Evolutionary conservation across 2,797 vertebrate species (phyloP), one percentile per base, ranked within the genome.

Genomic region (Girardinus metallicus): DNA sequence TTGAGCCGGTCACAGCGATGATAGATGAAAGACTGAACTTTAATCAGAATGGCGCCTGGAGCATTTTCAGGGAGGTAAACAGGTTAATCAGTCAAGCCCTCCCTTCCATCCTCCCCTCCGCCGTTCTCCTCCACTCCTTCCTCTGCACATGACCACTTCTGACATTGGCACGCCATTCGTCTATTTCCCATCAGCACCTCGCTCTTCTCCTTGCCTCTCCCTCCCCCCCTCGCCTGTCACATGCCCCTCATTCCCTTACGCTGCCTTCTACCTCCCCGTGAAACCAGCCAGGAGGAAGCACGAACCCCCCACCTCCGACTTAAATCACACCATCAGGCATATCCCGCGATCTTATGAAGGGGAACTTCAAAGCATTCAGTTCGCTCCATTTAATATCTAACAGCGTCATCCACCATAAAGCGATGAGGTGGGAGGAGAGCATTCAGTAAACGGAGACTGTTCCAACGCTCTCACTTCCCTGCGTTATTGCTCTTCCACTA

Each of bases 81-180:
- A 95, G 95, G 94, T 95, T 96, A 96, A 96, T 96, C 95, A 95
- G 94, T 95, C 95, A 95, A 91, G 87, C 86, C 87, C 89, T 92
- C 91, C 64, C 91, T 92, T 93, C 90, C 93, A 90, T 90, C 87
- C 90, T 92, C 90, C 89, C 8, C 73, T 51, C 83, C 88, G 82
- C 87, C 87, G 76, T 88, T 92, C 84, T 88, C 75, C 84, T 88
- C 75, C 60, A 81, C 88, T 87, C 87, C 81, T 92, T 91, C 88
- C 85, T 81, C 86, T 57, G 93, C 93, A 94, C 91, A 92, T 93
- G 94, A 95, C 93, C 93, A 91, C 86, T 91, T 92, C 93, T 92
- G 94, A 95, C 95, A 92, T 85, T 80, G 88, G 91, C 91, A 89
- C 81, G 82, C 91, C 89, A 96, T 96, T 92, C 84, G 89, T 96